phyloP scores from a whole-genome alignment of 2,113 vertebrate genomes.

The Sclerurus mexicanus region DNA sequence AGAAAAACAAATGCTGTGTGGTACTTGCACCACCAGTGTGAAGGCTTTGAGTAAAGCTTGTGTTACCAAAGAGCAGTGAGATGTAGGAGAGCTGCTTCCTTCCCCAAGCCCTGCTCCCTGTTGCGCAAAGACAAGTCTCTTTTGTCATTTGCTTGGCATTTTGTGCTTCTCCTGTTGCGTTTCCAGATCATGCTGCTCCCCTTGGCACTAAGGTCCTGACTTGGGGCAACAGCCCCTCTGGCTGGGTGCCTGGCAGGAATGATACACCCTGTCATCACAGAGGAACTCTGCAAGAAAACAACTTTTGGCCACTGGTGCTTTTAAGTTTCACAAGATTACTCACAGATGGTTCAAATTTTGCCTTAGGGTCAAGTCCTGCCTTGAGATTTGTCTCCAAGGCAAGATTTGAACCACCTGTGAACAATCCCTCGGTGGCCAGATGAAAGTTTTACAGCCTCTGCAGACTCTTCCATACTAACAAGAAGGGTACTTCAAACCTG shows the following conservation, averaged over 20 bases:
- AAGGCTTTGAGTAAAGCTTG: neutral
- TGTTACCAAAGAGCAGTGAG: fast-evolving
- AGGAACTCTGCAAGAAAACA: neutral
- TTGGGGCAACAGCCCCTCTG: neutral
- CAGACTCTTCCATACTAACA: neutral
- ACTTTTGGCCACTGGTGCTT: neutral
- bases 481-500: neutral
- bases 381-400: too few species aligned
- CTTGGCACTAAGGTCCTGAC: neutral
- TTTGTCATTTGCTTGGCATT: neutral
- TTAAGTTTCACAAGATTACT: neutral
- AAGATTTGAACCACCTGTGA: neutral
- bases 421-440: neutral
- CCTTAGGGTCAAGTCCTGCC: neutral
- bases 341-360: neutral
- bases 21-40: neutral
- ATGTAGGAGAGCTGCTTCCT: neutral
- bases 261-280: neutral
- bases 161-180: neutral
- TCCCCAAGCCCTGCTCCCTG: neutral
- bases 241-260: neutral
- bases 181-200: neutral
- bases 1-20: neutral
- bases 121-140: neutral
- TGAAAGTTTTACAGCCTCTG: neutral